Conservation (phyloP, 2,113 vertebrate species). For the Rhipidura dahli region DNA sequence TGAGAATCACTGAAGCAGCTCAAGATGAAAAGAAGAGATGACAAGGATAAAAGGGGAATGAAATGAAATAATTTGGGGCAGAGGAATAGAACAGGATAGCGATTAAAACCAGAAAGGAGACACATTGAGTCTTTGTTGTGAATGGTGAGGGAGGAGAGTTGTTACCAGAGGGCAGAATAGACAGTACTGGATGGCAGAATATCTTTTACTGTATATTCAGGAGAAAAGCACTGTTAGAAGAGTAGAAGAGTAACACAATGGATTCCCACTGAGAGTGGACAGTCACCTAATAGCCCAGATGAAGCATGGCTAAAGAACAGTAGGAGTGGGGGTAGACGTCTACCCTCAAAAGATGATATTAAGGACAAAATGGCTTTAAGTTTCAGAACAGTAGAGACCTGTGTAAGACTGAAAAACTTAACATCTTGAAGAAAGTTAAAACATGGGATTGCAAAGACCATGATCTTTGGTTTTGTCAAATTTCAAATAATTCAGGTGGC, state of each 20-base stretch:
- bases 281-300: not conserved
- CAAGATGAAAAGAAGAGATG: not conserved
- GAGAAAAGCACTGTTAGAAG: not conserved
- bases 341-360: not conserved
- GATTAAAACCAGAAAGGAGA: conserved; percentile 12
- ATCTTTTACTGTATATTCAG: not conserved
- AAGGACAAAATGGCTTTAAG: not conserved
- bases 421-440: not conserved
- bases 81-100: not conserved
- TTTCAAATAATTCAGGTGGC: not conserved
- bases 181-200: not conserved
- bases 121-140: conserved; percentile 12
- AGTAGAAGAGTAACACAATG: not conserved
- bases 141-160: not conserved
- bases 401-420: not conserved
- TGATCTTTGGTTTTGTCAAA: not conserved
- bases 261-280: not conserved
- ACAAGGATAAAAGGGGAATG: not conserved
- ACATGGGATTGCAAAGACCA: not conserved
- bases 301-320: not conserved
- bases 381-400: not conserved
- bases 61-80: conserved; percentile 5
- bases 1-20: not conserved
- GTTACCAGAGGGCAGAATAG: not conserved
- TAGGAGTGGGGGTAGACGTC: not conserved